Percentiles rank a stretch among this genome's conserved stretches.
Conservation (phyloP, 2,113 vertebrate genomes). For the Pseudopipra pipra region DNA sequence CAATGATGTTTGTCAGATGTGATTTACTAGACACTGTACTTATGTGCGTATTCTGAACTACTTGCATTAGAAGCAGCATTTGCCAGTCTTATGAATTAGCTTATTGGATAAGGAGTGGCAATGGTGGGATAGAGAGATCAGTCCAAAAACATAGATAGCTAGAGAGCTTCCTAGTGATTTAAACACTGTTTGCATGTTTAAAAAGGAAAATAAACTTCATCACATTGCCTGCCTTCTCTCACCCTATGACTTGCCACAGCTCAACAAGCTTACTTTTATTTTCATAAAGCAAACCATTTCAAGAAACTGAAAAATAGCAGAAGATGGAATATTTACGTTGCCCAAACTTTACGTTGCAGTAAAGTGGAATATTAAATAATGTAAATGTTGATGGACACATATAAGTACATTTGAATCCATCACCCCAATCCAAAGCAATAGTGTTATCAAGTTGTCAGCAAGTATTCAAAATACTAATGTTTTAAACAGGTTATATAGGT, state of each 20-base stretch:
- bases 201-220: conserved; percentile 22
- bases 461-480: not conserved
- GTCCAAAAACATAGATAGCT: not conserved
- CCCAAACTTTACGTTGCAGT: not conserved
- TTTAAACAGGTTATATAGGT: not conserved
- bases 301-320: not conserved
- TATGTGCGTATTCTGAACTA: conserved; percentile 11
- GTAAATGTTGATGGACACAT: not conserved
- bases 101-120: not conserved
- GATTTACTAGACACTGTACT: conserved; percentile 1
- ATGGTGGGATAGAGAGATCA: not conserved
- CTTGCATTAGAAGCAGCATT: not conserved
- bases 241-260: not conserved
- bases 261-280: not conserved
- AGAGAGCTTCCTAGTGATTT: not conserved
- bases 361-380: not conserved
- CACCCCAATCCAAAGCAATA: not conserved
- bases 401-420: not conserved
- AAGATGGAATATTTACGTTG: not conserved
- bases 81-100: not conserved
- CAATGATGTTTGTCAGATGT: not conserved
- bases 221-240: not conserved
- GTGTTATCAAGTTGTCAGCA: not conserved
- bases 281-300: not conserved
- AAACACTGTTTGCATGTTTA: conserved; percentile 6